Evolutionary conservation across 2,888 invertebrate species (phyloP), one percentile per base, ranked within the genome.

Genomic region (Temnothorax unifasciatus): DNA sequence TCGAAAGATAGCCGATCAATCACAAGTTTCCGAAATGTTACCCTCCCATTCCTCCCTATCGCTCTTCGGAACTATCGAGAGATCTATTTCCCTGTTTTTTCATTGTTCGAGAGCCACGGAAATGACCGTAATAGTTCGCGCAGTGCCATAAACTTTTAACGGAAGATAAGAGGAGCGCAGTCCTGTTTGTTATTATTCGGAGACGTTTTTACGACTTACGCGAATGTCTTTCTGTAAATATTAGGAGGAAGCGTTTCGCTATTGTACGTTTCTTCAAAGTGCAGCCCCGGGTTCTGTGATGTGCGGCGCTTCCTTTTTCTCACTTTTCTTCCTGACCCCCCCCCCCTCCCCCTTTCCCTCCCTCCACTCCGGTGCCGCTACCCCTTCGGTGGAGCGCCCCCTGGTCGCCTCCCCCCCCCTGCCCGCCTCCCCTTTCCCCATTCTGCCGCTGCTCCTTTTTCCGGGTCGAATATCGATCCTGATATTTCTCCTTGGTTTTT

Each of bases 391-490:
- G 41, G 38, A 54, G 47, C 68, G 69, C 57, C 68, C 54, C 74
- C 75, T 73, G 38, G 73, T 64, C 66, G 66, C 50, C 50, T 44
- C 82, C 3, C 50, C 3, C 50, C 54, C 74, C 83, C 76, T 54
- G 61, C 68, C 77, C 54, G 61, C 71, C 71, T 85, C 34, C 66
- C 71, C 75, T 38, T 82, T 57, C 61, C 73, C 63, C 82, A 75
- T 79, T 75, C 88, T 77, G 87, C 75, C 87, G 82, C 89, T 89
- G 91, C 88, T 91, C 91, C 91, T 91, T 91, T 91, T 91, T 92
- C 92, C 91, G 89, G 91, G 91, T 91, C 91, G 91, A 91, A 91
- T 91, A 91, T 91, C 91, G 91, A 92, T 92, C 91, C 90, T 91
- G 88, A 91, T 91, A 91, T 92, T 92, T 91, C 87, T 87, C 86